phyloP scores from a whole-genome alignment of 2,888 invertebrate species.

The Salticus scenicus region DNA sequence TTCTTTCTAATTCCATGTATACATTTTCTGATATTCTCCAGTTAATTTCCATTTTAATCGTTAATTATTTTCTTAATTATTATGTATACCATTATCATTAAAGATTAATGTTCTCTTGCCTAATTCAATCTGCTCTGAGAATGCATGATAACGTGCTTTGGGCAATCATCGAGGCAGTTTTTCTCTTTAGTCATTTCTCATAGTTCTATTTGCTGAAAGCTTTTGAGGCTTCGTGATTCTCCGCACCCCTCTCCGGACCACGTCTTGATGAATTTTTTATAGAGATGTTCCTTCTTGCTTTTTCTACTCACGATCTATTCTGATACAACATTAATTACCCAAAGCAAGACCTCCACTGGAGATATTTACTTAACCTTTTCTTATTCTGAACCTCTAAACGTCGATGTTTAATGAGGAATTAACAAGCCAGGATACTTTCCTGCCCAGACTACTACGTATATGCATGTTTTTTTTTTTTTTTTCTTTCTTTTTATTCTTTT shows the following conservation, averaged over 20 bases:
- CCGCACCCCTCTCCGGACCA: not conserved
- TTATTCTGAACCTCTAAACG: not conserved
- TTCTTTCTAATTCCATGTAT: too few relatives aligned
- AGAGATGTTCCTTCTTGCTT: not conserved
- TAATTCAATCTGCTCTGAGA: not conserved
- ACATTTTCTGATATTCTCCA: too few relatives aligned
- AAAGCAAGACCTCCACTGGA: slow-evolving; percentile 29
- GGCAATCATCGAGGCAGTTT: not conserved
- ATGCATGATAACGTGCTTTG: not conserved
- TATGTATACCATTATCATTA: not conserved
- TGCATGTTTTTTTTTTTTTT: too few relatives aligned
- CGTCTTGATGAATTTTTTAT: slow-evolving; percentile 1
- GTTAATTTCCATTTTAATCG: too few relatives aligned
- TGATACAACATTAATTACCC: not conserved
- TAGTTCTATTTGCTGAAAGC: not conserved
- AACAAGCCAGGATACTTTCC: slow-evolving; percentile 35
- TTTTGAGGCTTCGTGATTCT: not conserved
- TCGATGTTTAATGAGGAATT: slow-evolving; percentile 48
- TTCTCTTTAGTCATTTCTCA: not conserved
- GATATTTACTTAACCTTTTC: slow-evolving; percentile 26
- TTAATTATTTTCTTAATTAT: too few relatives aligned
- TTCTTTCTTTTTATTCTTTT: too few relatives aligned
- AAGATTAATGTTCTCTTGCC: not conserved
- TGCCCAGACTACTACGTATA: not conserved
- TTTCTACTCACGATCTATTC: not conserved